Base-by-base conservation (phyloP, 1,140 invertebrate species). In the Luehdorfia chinensis region DNA sequence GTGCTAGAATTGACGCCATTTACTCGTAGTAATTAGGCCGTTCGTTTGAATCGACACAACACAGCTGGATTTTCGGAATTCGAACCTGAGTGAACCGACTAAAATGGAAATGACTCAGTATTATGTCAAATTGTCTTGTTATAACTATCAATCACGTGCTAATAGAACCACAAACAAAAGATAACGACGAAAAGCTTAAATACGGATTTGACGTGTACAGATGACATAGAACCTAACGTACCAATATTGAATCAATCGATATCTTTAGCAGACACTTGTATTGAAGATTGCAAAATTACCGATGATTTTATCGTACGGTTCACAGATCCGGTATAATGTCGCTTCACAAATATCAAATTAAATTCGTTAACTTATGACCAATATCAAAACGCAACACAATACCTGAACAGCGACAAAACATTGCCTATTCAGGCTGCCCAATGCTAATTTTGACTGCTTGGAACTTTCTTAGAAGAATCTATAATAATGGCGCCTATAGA, bases 81-180 rank as follows among this genome's bases (percentile, higher is more conserved):
- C 31, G 55, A 49, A 58, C 30, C 45, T 72, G 61, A 80, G 49
- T 55, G 53, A 71, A 73, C 47, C 58, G 45, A 46, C 68, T 66
- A 76, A 81, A 81, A 80, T 80, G 75, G 44, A 61, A 75, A 66
- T 84, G 80, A 84, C 66, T 71, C 73, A 83, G 80, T 67, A 66
- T 60, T 43, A 49, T 66, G 65, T 71, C 70, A 74, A 77, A 83
- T 74, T 80, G 66, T 81, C 68, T 70, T 66, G 65, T 67, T 53
- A 77, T 64, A 79, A 75, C 51, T 84, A 71, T 81, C 78, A 72
- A 85, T 75, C 73, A 71, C 63, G 62, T 62, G 81, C 73, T 83
- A 83, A 85, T 77, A 66, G 62, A 72, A 75, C 59, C 63, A 66
- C 74, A 80, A 80, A 85, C 56, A 79, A 70, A 74, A 73, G 72